These are phyloP conservation scores for Archips xylosteana DNA, from an alignment of 2,888 invertebrate genomes.

Conservation along the genomic window DNA sequence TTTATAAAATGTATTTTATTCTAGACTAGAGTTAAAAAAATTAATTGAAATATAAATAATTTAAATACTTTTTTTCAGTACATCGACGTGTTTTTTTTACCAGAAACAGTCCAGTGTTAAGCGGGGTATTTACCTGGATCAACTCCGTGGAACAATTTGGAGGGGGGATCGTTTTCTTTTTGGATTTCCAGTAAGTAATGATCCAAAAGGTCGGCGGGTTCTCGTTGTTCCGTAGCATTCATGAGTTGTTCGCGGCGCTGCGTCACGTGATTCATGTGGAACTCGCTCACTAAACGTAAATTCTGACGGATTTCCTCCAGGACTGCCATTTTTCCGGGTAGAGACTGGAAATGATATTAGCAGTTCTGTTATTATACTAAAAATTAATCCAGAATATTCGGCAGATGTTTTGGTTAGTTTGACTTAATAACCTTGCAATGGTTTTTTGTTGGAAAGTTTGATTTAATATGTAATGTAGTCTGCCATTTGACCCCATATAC, in stretches of 20 bases:
- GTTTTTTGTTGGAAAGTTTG: too few species aligned
- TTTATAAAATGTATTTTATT: too few species aligned
- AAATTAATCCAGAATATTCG: too few species aligned
- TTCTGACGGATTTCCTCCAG: slow-evolving; percentile 80
- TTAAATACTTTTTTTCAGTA: too few species aligned
- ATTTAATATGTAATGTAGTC: too few species aligned
- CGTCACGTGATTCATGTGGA: slow-evolving; percentile 53
- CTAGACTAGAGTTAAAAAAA: too few species aligned
- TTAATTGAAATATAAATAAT: too few species aligned
- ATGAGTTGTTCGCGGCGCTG: slow-evolving; percentile 46
- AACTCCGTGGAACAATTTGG: slow-evolving; percentile 51
- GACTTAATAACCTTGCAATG: too few species aligned
- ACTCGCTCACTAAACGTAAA: slow-evolving; percentile 55
- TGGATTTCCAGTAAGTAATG: slow-evolving; percentile 54
- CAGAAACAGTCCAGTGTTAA: not conserved
- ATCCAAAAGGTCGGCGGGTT: slow-evolving; percentile 59
- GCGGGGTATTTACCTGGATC: slow-evolving; percentile 49
- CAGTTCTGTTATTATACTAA: too few species aligned
- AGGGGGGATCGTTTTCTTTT: slow-evolving; percentile 32
- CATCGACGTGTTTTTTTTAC: too few species aligned
- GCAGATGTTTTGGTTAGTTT: too few species aligned
- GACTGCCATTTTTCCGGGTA: slow-evolving; percentile 59
- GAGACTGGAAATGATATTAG: slow-evolving; percentile 48
- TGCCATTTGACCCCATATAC: too few species aligned
- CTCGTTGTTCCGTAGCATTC: slow-evolving; percentile 43